Evolutionary conservation across 2,113 vertebrate genomes (phyloP).

Genomic region (Zosterops borbonicus): DNA sequence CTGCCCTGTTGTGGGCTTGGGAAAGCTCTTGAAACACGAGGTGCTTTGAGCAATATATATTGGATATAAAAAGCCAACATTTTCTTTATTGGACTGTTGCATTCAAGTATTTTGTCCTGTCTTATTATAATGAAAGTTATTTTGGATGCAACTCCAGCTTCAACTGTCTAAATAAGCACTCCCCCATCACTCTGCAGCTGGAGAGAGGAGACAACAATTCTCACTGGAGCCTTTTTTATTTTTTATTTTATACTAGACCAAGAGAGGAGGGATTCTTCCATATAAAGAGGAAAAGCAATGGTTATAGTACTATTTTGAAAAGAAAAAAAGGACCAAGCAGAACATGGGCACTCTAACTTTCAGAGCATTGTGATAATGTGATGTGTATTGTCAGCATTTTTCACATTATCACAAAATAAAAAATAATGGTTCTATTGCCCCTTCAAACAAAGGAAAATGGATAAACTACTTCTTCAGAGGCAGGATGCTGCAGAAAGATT

Average conservation of each 20-base stretch:
- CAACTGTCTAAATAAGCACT: not conserved
- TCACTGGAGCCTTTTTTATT: not conserved
- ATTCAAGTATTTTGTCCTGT: not conserved
- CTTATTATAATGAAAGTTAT: not conserved
- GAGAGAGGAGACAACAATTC: not conserved
- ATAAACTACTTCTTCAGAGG: not conserved
- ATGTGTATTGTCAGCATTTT: not conserved
- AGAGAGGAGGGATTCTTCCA: not conserved
- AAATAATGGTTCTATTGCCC: accelerated
- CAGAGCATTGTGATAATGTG: not conserved
- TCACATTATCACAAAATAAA: not conserved
- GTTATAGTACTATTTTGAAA: not conserved
- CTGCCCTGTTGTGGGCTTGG: not conserved
- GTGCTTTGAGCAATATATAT: accelerated
- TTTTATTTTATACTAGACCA: not conserved
- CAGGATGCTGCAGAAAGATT: not conserved
- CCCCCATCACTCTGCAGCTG: not conserved
- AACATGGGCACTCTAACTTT: not conserved
- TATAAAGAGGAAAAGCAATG: not conserved
- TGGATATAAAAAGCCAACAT: not conserved
- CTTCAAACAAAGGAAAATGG: not conserved
- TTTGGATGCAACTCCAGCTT: not conserved
- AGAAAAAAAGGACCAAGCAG: not conserved
- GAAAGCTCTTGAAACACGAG: not conserved
- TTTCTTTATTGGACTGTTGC: not conserved